Evolutionary conservation across 2,113 vertebrate species (phyloP), one percentile per base, ranked within the genome.

Genomic region (Geothlypis trichas): DNA sequence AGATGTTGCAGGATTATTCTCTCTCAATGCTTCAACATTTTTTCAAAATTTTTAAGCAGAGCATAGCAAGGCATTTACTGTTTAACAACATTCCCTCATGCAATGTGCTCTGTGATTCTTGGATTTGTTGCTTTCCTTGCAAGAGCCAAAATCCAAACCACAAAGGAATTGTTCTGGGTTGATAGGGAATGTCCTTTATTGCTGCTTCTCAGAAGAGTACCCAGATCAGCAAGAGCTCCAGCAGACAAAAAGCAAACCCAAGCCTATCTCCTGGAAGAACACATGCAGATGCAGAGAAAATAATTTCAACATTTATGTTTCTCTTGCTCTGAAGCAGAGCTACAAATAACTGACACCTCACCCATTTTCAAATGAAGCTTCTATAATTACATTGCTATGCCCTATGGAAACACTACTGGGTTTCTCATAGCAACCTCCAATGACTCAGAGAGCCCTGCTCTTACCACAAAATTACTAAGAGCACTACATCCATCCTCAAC

Each of bases 401-500:
- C 74, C 87, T 83, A 33, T 20, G 37, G 84, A 95, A 96, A 89
- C 72, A 81, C 49, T 79, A 46, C n/a, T 37, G 47, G 58, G 44
- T 84, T 95, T 89, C 80, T 94, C 89, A 49, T n/a, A 84, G 91
- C 77, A 92, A 83, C 75, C 61, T 87, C 49, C 72, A 92, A 23
- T 51, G 66, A 95, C 46, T 87, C 87, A 78, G 49, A 83, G 18
- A 84, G 65, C 31, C 46, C 23, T 7, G 13, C 39, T 85, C 67
- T 71, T 62, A 67, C 63, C 59, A 77, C 21, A 74, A 68, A 75
- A 86, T 68, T 47, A 26, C 67, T 21, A 72, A 33, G 49, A 73
- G 44, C 44, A 7, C 21, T 90, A 69, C 78, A 82, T 39, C 37
- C 58, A 24, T 51, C 75, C 59, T 67, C 39, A 81, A 11, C 17